phyloP scores from a whole-genome alignment of 2,888 invertebrate species.

The Drosophila colorata region DNA sequence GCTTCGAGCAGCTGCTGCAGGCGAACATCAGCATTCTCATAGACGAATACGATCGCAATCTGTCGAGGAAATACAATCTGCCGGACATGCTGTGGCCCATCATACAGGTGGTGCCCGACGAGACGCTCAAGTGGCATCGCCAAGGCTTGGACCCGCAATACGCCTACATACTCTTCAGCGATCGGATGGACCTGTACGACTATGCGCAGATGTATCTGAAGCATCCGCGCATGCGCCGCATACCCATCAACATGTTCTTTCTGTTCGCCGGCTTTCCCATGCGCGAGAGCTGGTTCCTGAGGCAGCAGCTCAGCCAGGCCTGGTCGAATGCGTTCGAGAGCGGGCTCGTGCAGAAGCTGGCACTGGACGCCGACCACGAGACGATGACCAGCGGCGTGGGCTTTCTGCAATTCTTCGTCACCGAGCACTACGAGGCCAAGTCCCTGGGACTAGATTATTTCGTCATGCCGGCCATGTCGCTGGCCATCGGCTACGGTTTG shows the following conservation, averaged over 20 bases:
- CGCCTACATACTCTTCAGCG: slow-evolving; percentile 69
- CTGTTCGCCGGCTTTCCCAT: slow-evolving; percentile 65
- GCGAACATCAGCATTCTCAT: slow-evolving; percentile 60
- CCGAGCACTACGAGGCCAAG: slow-evolving; percentile 57
- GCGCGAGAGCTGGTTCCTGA: slow-evolving; percentile 65
- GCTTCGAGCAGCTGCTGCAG: slow-evolving; percentile 51
- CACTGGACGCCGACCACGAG: slow-evolving; percentile 59
- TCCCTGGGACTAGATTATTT: slow-evolving; percentile 71
- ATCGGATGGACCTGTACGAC: slow-evolving; percentile 63
- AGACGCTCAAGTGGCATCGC: slow-evolving; percentile 48
- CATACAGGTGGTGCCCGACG: slow-evolving; percentile 45
- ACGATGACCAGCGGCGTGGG: slow-evolving; percentile 67
- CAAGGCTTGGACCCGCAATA: slow-evolving; percentile 54
- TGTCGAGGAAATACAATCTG: slow-evolving; percentile 42
- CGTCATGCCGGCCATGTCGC: slow-evolving; percentile 75
- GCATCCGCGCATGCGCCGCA: slow-evolving; percentile 58
- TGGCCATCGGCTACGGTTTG: slow-evolving; percentile 61
- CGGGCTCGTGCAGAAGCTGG: slow-evolving; percentile 56
- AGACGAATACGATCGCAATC: slow-evolving; percentile 53
- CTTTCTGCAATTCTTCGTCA: slow-evolving; percentile 51
- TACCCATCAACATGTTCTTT: slow-evolving; percentile 66
- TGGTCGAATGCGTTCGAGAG: slow-evolving; percentile 65
- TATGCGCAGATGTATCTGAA: slow-evolving; percentile 62
- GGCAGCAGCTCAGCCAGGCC: slow-evolving; percentile 47
- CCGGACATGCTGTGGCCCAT: slow-evolving; percentile 54